Conservation (phyloP, 2,113 vertebrate species). For the Athene noctua region DNA sequence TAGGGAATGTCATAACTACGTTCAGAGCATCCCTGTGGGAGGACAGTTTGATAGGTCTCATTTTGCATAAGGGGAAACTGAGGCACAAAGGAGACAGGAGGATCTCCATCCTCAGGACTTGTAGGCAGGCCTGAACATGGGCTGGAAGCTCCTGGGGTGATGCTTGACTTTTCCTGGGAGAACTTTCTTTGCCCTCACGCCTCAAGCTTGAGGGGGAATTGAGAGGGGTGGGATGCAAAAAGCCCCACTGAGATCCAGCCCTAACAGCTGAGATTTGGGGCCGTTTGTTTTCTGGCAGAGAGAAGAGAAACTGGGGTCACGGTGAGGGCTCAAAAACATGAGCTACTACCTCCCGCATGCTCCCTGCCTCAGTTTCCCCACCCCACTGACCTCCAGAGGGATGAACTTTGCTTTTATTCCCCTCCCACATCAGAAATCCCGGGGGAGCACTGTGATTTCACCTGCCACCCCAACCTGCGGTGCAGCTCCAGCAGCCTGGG, state of each 20-base stretch:
- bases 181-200: background rate
- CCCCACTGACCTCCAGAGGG: rapidly evolving
- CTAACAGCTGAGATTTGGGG: background rate
- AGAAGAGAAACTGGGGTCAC: background rate
- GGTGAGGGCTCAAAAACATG: rapidly evolving
- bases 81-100: background rate
- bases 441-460: rapidly evolving
- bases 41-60: background rate
- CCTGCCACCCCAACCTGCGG: rapidly evolving
- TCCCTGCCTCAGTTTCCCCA: conserved; percentile 6
- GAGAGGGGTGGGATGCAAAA: background rate
- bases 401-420: background rate
- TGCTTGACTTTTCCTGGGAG: background rate
- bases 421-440: background rate
- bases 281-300: background rate
- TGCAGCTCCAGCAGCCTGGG: background rate
- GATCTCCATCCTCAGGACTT: too few species aligned
- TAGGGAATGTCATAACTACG: rapidly evolving
- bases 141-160: background rate
- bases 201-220: background rate
- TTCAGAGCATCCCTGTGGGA: background rate
- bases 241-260: rapidly evolving
- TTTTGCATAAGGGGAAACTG: background rate
- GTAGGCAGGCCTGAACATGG: background rate
- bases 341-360: background rate